Evolutionary conservation across 1,140 invertebrate genomes (phyloP).

Genomic region (Drosophila orena): DNA sequence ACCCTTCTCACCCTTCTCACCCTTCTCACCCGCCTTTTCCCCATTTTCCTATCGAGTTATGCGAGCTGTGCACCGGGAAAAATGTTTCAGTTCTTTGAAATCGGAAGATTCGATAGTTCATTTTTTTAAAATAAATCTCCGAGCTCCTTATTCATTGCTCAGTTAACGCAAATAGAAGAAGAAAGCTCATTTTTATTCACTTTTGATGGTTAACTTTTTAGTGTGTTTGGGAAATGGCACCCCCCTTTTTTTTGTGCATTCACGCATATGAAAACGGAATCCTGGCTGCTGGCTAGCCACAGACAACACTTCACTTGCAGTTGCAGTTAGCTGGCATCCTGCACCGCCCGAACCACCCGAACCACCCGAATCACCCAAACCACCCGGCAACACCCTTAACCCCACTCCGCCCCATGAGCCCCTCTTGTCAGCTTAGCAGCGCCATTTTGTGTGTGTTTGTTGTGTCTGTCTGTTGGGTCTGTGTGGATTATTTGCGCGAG

Average conservation of each 20-base stretch:
- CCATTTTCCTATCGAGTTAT: background rate
- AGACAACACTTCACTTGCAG: conserved; percentile 80
- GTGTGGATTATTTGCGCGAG: conserved; percentile 80
- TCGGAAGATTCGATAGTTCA: background rate
- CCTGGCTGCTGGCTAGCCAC: conserved; percentile 62
- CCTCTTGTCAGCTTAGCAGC: conserved; percentile 69
- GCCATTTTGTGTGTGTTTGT: conserved; percentile 76
- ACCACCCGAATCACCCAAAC: background rate
- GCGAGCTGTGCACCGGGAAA: background rate
- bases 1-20: too few species aligned
- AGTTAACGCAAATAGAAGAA: too few species aligned
- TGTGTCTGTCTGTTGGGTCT: conserved; percentile 39
- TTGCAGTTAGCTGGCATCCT: conserved; percentile 65
- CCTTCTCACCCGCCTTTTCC: background rate
- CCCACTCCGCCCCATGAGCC: too few species aligned
- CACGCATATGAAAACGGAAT: conserved; percentile 38
- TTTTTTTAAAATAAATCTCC: too few species aligned
- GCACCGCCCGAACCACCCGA: background rate
- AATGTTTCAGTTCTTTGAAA: background rate
- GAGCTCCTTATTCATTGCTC: too few species aligned
- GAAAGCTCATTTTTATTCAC: too few species aligned
- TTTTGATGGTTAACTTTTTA: too few species aligned
- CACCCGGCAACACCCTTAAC: background rate
- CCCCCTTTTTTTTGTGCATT: conserved; percentile 1
- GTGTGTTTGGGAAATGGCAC: background rate